A percentile compares a stretch with the other conserved stretches of the same genome.
phyloP scores from a whole-genome alignment of 64 coral and sea anemone species.

The Stichodactyla helianthus region DNA sequence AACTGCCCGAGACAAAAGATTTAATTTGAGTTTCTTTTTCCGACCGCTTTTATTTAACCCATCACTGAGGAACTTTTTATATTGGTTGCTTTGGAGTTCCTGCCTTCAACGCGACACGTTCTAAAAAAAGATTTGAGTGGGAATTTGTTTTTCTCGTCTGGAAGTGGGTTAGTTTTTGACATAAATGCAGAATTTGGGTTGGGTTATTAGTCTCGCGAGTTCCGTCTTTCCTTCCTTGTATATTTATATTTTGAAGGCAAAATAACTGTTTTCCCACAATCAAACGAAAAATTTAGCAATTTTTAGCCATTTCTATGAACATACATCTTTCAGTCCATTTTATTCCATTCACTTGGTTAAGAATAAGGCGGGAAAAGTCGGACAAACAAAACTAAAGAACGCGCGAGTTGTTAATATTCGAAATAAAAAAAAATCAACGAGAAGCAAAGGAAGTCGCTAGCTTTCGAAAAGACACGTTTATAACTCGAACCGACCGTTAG shows the following conservation, averaged over 20 bases:
- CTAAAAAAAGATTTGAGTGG: conserved; percentile 9
- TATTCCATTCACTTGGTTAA: neutral
- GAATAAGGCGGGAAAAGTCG: conserved; percentile 2
- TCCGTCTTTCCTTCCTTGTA: too few relatives aligned
- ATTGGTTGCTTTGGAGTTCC: neutral
- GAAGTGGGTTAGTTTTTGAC: neutral
- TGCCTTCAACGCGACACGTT: neutral
- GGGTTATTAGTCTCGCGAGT: too few relatives aligned
- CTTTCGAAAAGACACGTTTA: neutral
- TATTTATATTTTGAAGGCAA: too few relatives aligned
- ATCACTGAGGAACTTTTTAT: neutral
- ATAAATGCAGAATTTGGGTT: neutral
- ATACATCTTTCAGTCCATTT: neutral
- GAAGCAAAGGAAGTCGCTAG: neutral
- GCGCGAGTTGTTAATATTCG: neutral
- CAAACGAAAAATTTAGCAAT: too few relatives aligned
- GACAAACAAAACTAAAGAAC: neutral
- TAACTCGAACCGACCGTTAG: neutral
- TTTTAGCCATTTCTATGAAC: too few relatives aligned
- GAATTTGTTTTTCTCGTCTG: neutral
- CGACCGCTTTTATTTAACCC: neutral
- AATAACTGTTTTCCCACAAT: too few relatives aligned
- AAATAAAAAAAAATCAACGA: neutral
- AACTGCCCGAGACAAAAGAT: conserved; percentile 16
- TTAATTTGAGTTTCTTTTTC: conserved; percentile 20